Base-by-base conservation (phyloP, 2,113 vertebrate species). In the Channa argus region DNA sequence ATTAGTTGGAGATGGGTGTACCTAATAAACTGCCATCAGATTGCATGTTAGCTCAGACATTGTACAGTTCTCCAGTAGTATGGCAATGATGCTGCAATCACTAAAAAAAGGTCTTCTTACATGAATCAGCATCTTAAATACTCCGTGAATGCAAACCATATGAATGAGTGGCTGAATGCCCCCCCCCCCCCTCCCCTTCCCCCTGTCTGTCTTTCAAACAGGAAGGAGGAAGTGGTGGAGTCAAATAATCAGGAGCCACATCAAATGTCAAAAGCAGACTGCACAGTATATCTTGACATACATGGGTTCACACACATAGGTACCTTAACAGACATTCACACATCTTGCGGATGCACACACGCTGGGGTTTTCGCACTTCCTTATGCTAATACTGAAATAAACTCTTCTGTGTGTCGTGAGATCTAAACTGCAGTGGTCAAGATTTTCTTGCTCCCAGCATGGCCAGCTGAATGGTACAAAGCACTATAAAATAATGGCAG, bases 141-240 rank as follows among this genome's bases (percentile, higher is more conserved):
- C 4, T 41, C 1, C 1, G 4, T 13, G 34, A 68, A 69, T 44
- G 8, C 7, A 49, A 59, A 15, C 6, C 13, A 13, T 11, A 13
- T 76, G 36, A 64, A 77, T 63, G 38, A 68, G 13, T 3, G 1
- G 44, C 34, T 77, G 44, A 55, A 9, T 4, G 34, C 46, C 6
- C 46, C 6, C 38, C 34, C 63, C 58, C 56, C 59, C 63, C 14
- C 49, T 52, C 49, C 46, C 38, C 14, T 44, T 52, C 53, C 46
- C 38, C 1, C 46, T 64, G 51, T 50, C 49, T 55, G 37, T 54
- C 63, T 80, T 51, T 65, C n/a, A 59, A 71, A 74, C 69, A 80
- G 79, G 64, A 81, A 79, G 63, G 34, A 67, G 60, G 69, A 75
- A 83, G 66, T 63, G 70, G 39, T 56, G 54, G 6, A 33, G 67